Percentiles rank a stretch among this genome's conserved stretches.
Conservation (phyloP, 2,797 vertebrate species). For the Ibycter americanus region DNA sequence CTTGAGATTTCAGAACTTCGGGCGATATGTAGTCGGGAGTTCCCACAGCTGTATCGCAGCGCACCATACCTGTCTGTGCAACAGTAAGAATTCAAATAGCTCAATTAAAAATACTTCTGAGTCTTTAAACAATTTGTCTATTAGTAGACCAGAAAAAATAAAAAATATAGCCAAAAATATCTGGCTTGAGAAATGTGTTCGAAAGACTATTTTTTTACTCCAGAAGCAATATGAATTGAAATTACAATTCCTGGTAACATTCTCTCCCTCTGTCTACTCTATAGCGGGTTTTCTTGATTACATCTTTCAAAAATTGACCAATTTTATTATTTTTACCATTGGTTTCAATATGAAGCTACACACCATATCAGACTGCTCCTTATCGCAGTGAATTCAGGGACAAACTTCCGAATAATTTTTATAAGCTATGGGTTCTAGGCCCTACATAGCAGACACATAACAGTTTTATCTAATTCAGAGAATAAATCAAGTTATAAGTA, state of each 20-base stretch:
- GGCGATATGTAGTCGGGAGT: slow-evolving; percentile 99
- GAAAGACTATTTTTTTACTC: neutral
- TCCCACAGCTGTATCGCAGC: slow-evolving; percentile 95
- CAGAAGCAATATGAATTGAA: neutral
- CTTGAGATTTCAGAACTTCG: slow-evolving; percentile 95
- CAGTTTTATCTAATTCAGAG: neutral
- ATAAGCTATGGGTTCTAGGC: neutral
- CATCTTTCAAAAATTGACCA: neutral
- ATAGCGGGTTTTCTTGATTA: neutral
- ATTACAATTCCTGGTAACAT: neutral
- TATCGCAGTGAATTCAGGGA: neutral
- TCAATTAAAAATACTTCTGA: neutral
- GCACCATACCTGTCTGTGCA: slow-evolving; percentile 96
- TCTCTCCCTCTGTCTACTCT: neutral
- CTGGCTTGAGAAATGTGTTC: neutral
- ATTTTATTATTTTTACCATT: neutral
- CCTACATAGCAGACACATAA: neutral
- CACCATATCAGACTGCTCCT: neutral
- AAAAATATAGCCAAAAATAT: neutral
- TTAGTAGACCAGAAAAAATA: neutral
- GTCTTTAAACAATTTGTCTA: neutral
- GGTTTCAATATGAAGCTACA: neutral
- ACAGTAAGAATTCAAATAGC: neutral
- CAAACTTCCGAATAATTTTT: neutral
- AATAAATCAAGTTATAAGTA: neutral